Conservation (phyloP, 2,888 invertebrate species). For the Rhingia campestris region DNA sequence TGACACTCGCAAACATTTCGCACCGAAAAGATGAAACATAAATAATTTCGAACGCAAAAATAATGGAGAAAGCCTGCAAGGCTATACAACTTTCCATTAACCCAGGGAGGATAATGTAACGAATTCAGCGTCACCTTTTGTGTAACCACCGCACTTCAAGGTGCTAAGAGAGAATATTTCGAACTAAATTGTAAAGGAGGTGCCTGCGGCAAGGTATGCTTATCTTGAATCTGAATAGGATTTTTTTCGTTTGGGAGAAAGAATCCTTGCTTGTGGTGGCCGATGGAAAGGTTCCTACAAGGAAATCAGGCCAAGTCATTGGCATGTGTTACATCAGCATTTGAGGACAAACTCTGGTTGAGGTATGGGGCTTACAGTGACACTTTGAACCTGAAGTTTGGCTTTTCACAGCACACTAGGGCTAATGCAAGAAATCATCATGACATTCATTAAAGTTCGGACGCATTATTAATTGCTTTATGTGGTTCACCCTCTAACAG, state of each 20-base stretch:
- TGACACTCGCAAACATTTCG: constrained; percentile 60
- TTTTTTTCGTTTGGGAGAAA: not conserved
- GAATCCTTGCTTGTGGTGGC: not conserved
- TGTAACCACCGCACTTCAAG: constrained; percentile 13
- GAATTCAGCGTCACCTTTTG: constrained; percentile 23
- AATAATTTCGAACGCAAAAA: constrained; percentile 31
- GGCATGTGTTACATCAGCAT: too few species aligned
- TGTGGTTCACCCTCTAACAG: too few species aligned
- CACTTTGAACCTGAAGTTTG: too few species aligned
- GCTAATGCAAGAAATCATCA: too few species aligned
- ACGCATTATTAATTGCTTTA: too few species aligned
- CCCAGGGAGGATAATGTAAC: constrained; percentile 27
- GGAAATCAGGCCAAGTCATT: too few species aligned
- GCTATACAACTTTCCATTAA: constrained; percentile 5
- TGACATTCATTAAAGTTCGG: too few species aligned
- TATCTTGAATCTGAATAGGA: not conserved
- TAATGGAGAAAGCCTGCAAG: constrained; percentile 15
- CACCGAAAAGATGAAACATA: constrained; percentile 58
- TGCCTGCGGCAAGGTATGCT: constrained; percentile 7
- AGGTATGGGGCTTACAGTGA: too few species aligned
- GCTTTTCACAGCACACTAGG: too few species aligned
- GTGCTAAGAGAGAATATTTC: constrained; percentile 33
- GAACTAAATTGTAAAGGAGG: constrained; percentile 12
- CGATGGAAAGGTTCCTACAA: not conserved
- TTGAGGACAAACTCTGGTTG: too few species aligned